Base-by-base conservation (phyloP, 2,888 invertebrate species). In the Fragum fragum region DNA sequence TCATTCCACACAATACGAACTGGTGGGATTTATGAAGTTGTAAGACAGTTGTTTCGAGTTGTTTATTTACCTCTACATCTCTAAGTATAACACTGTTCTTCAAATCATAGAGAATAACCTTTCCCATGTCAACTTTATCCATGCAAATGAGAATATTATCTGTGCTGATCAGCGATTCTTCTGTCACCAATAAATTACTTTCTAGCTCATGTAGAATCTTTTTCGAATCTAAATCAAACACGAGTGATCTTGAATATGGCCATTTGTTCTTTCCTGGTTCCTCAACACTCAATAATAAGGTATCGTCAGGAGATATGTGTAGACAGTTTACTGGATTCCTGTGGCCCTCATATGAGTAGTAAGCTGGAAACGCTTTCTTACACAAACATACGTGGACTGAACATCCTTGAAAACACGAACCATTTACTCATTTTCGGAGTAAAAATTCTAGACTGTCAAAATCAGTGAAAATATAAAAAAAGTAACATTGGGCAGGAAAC, bases 221-320 rank as follows among this genome's bases (percentile, higher is more conserved):
- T 53, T 79, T 82, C 0, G 69, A 47, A 47, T 69, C 66, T 21
- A 82, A 39, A 23, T 73, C 76, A 69, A 75, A 74, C 18, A 82
- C 70, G 42, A 53, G 36, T n/a, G 59, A 55, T 39, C 42, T 66
- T 1, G 39, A 9, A n/a, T 9, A 18, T 32, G 61, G 28, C 29
- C 16, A 1, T 16, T 28, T 57, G 23, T 26, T 11, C 23, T 14
- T 47, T 3, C 47, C 5, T 23, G 11, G 14, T 28, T 0, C 59
- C 23, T 73, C 81, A 23, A 68, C 66, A 1, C 84, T 72, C 11
- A 82, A 53, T 0, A 87, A 81, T 23, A 87, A 61, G 70, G 78
- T 69, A 28, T 87, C 87, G 75, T 89, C 87, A 82, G 87, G 86
- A 66, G 89, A 88, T 75, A 87, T 85, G 72, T 81, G 36, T 28